Base-by-base conservation (phyloP, 2,888 invertebrate genomes). In the Mythimna lalbum region DNA sequence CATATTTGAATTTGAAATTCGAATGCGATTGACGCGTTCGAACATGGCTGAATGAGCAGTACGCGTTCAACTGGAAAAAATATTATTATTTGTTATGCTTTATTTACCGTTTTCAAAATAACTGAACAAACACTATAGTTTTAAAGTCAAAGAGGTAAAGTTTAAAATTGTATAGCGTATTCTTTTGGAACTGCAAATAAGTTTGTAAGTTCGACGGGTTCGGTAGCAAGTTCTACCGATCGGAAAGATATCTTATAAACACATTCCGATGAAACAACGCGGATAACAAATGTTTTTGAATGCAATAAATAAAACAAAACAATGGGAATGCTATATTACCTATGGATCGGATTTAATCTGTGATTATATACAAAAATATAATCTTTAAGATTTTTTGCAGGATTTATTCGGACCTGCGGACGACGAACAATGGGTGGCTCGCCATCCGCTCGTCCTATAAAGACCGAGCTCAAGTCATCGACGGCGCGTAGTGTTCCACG, bases 211-310 rank as follows among this genome's bases (percentile, higher is more conserved):
- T 80, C 56, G 71, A 72, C 85, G 82, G 87, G 87, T 86, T 87
- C 94, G 84, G 95, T 95, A 95, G 95, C 95, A 80, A 88, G 91
- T 87, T 83, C 89, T 87, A 84, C 89, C 90, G 90, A 93, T 94
- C 84, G 92, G 90, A 94, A 95, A 94, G 94, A 94, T 95, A 93
- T 93, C 91, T 86, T 85, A 83, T 74, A 88, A 92, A 90, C 80
- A 89, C 92, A 94, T 94, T 93, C 93, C 92, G 85, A 91, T 90
- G 89, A 89, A 89, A 92, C 89, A 90, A 86, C 81, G 82, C 81
- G 78, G 83, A 74, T 84, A 81, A 88, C 86, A 86, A 86, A 86
- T 84, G 83, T 86, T 84, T 80, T 69, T 75, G 65, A 72, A 67
- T 60, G 65, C 63, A 62, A 63, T 50, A 67, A 73, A 80, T 47